A percentile compares a stretch with the other conserved stretches of the same genome.
These are phyloP conservation scores for Malacosoma neustria DNA, from an alignment of 2,888 invertebrate species.

Conservation along the genomic window DNA sequence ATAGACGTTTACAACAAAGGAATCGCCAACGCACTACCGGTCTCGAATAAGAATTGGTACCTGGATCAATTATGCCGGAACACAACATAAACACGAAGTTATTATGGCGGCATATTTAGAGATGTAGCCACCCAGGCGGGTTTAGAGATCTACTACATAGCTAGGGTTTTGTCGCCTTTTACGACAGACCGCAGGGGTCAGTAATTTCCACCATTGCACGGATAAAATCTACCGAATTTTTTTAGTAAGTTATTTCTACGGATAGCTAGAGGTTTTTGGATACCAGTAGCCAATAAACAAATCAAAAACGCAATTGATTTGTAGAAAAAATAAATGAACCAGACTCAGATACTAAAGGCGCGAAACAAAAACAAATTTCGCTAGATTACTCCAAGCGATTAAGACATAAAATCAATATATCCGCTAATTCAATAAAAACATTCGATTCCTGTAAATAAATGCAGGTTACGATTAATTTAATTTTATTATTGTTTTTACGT, in stretches of 20 bases:
- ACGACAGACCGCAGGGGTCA: background rate
- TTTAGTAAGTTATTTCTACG: too few relatives aligned
- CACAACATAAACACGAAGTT: background rate
- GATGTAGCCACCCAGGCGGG: background rate
- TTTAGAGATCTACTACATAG: background rate
- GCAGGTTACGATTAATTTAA: slow-evolving; percentile 19
- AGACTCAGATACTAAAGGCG: background rate
- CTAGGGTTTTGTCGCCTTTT: background rate
- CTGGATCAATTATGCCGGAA: background rate
- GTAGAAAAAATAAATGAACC: background rate
- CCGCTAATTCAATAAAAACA: slow-evolving; percentile 33
- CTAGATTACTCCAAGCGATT: slow-evolving; percentile 19
- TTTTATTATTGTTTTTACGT: slow-evolving; percentile 21
- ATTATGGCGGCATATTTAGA: background rate
- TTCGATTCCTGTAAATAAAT: slow-evolving; percentile 33
- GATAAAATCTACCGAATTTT: too few relatives aligned
- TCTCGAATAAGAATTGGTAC: background rate
- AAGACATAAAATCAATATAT: slow-evolving; percentile 41
- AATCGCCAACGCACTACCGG: background rate
- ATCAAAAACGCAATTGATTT: too few relatives aligned
- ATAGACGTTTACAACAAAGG: background rate
- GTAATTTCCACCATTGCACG: too few relatives aligned
- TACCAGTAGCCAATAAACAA: too few relatives aligned
- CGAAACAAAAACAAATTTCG: background rate
- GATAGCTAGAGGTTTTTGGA: too few relatives aligned